Evolutionary conservation across 2,888 invertebrate genomes (phyloP), one percentile per base, ranked within the genome.

Genomic region (Fragum whitleyi): DNA sequence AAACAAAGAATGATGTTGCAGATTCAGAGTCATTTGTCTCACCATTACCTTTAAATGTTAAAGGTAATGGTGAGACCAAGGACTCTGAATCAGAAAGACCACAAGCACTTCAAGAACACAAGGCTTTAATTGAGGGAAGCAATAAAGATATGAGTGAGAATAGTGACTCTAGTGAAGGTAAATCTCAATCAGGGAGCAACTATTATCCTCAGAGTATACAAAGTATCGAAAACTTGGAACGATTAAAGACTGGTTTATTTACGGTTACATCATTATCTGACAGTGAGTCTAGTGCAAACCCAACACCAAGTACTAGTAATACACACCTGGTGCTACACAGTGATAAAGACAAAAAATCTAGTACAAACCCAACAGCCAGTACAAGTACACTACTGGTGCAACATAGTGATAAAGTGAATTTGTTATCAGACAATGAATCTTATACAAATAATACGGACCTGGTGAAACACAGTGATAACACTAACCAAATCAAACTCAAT

Each of bases 181-280:
- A 28, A n/a, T 21, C 32, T 9, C 68, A 21, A 0, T n/a, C 39
- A 7, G 67, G 55, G 28, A 39, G 53, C 29, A 51, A 62, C n/a
- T 69, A 77, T 26, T 59, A 36, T 57, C 82, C 79, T n/a, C 72
- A 75, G 5, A 69, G 68, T 79, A 47, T 39, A 0, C 47, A 72
- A 65, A 79, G 79, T 76, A 79, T 76, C 26, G 82, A 82, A 42
- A 82, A 82, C 57, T 16, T 79, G 47, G 65, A 76, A n/a, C 62
- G 82, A 61, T 3, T 79, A 16, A 42, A 76, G 26, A 14, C 42
- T 19, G 74, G 74, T 1, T 23, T 59, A 14, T 72, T 82, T 55
- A 65, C 29, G 29, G 76, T 82, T 0, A 70, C 74, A 23, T 29
- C 53, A 19, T 67, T 83, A 9, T 83, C 83, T 21, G 83, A 83